phyloP scores from a whole-genome alignment of 2,113 vertebrate species.

The Istiophorus platypterus region DNA sequence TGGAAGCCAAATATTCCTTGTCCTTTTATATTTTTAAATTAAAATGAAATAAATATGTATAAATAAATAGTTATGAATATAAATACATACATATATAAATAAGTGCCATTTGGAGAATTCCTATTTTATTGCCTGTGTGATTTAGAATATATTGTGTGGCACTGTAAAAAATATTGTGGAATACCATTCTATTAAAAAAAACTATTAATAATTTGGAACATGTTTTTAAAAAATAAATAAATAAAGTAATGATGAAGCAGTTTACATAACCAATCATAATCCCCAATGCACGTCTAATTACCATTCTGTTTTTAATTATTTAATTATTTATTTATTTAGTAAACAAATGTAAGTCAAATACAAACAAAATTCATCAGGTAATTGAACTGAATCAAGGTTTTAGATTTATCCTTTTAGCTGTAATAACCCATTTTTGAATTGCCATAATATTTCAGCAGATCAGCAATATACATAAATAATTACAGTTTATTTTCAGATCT shows the following conservation, averaged over 20 bases:
- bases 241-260: neutral
- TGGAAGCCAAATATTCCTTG: neutral
- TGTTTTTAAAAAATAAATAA: neutral
- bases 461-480: neutral
- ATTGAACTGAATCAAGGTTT: neutral
- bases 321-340: too few species aligned
- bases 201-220: neutral
- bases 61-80: neutral
- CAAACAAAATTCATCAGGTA: neutral
- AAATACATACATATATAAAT: neutral
- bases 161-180: neutral
- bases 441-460: neutral
- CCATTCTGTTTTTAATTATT: neutral
- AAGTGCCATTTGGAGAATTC: neutral
- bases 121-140: neutral
- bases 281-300: neutral
- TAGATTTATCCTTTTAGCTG: neutral
- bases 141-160: neutral
- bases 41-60: neutral
- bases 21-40: neutral
- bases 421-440: neutral
- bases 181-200: neutral
- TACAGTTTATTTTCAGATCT: neutral
- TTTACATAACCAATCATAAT: neutral
- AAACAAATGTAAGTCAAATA: neutral